Percentiles rank a stretch among this genome's conserved stretches.
Evolutionary conservation across 2,797 vertebrate species (phyloP).

Genomic region (Apogon hyalosoma): DNA sequence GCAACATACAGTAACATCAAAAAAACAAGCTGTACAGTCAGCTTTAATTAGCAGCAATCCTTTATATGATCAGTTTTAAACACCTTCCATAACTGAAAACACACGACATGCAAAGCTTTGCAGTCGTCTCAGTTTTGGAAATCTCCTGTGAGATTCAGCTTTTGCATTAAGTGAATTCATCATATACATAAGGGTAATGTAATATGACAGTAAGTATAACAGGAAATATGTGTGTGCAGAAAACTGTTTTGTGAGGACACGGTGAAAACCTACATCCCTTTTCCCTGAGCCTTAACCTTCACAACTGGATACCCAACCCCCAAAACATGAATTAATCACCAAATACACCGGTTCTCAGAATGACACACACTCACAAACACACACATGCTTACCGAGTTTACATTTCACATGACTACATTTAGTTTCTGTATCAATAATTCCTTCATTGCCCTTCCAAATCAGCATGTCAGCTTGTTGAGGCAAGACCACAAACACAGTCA

Average conservation of each 20-base stretch:
- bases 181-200: neutral
- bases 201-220: too few relatives aligned
- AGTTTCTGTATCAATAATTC: slow-evolving; percentile 57
- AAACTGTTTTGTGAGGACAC: too few relatives aligned
- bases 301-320: too few relatives aligned
- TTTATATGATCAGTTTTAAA: slow-evolving; percentile 51
- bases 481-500: slow-evolving; percentile 62
- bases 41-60: slow-evolving; percentile 59
- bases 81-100: slow-evolving; percentile 31
- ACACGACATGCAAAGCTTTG: slow-evolving; percentile 24
- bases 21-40: slow-evolving; percentile 15
- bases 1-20: slow-evolving; percentile 2
- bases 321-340: too few relatives aligned
- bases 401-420: slow-evolving; percentile 38
- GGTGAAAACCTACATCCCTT: too few relatives aligned
- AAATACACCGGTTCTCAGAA: too few relatives aligned
- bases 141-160: slow-evolving; percentile 8
- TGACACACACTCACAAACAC: slow-evolving; percentile 1
- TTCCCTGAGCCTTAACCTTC: too few relatives aligned
- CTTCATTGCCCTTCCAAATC: slow-evolving; percentile 56
- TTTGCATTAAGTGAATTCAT: neutral
- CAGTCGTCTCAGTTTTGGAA: slow-evolving; percentile 4
- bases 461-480: slow-evolving; percentile 56
- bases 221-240: too few relatives aligned
- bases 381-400: slow-evolving; percentile 8